Base-by-base conservation (phyloP, 2,888 invertebrate genomes). In the Apodemia zela region DNA sequence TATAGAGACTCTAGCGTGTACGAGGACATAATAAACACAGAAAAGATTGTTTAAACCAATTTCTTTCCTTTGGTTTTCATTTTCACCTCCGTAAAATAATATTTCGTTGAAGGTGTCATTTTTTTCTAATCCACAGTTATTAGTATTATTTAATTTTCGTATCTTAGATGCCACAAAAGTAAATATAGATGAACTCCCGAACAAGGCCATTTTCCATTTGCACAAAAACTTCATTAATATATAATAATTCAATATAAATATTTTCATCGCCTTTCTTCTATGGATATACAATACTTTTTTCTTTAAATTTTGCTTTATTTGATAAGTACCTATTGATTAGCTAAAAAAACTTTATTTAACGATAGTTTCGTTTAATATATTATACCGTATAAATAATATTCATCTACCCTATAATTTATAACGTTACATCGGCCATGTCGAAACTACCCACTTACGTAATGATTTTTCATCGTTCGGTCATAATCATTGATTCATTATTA, bases 11-110 rank as follows among this genome's bases (percentile, higher is more conserved):
- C 71, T 75, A 0, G 88, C 84, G 65, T 82, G 80, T 11, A 76
- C 70, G 60, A 87, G 73, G 15, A 84, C 69, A 66, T 82, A 84
- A 64, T 78, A 77, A 63, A 87, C 82, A 65, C 84, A 84, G 60
- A 77, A 73, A 4, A 87, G 71, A 69, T 88, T 85, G 63, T 81
- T 77, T 33, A 82, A 68, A 15, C 82, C 85, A 17, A 76, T 69
- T 72, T 81, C 69, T 64, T 74, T 73, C 60, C 67, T 77, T 38
- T 67, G 68, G 35, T 76, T 72, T 62, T 77, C 75, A 42, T 80
- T 74, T 6, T 75, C 75, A 11, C 72, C 75, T 59, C 85, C 85
- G 66, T 86, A 85, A 51, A 87, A 75, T 61, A 88, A 71, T 2
- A 88, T 75, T 73, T 85, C 82, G 71, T 86, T 84, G 13, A 54